Base-by-base conservation (phyloP, 2,888 invertebrate genomes). In the Asteroscopus sphinx region DNA sequence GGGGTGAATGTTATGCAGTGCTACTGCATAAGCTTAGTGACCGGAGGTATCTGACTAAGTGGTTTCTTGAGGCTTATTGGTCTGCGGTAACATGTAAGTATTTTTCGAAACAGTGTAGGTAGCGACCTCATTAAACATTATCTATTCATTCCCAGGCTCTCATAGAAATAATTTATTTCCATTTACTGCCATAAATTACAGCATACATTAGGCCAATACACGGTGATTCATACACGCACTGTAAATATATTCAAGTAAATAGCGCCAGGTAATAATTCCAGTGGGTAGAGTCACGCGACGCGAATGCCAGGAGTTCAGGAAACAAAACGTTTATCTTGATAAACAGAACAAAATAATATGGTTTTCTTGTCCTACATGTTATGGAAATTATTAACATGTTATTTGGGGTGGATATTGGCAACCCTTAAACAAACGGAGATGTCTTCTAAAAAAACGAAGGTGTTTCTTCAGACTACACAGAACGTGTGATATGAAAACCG, bases 261-360 rank as follows among this genome's bases (percentile, higher is more conserved):
- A 69, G 65, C 46, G 58, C 52, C 53, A 52, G 57, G 76, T 66
- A 72, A 75, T 80, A 78, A 70, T 65, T 73, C 62, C 47, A 39
- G 39, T 39, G 63, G 64, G 52, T 63, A 62, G 36, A 76, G 81
- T 82, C 80, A 82, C 81, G 81, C 81, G 65, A 82, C 70, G 76
- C 61, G 69, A 72, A 71, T 69, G 70, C 69, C 75, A 73, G 61
- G 65, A 61, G 48, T 17, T 40, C 55, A 61, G 78, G 81, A 79
- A 82, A 68, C 53, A 35, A 63, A 66, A 54, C 71, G 64, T 76
- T 78, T 71, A 76, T 82, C 77, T 69, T 62, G 82, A 82, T 82
- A 76, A 73, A 63, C 28, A 40, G 21, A 35, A 68, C 66, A 56
- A 66, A 68, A 78, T 77, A 73, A 74, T 64, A 78, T 42, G 37